Base-by-base conservation (phyloP, 1,140 invertebrate species). In the Brachionus asplanchnoidis region DNA sequence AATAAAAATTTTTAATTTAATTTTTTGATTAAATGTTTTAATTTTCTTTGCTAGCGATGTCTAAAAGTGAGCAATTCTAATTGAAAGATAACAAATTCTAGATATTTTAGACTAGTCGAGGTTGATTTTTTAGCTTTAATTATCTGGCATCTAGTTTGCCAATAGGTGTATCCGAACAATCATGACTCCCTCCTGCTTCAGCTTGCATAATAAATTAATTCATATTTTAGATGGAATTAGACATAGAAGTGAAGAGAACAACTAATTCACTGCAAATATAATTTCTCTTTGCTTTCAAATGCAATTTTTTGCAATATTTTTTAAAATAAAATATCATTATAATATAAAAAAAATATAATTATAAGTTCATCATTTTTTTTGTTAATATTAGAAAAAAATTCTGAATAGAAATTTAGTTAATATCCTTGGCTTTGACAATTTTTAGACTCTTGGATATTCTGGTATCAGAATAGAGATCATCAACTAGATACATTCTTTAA, bases 231-330 rank as follows among this genome's bases (percentile, higher is more conserved):
- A 77, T 36, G 42, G 26, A 50, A 77, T 50, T 28, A 60, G 53
- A 60, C 53, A 60, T 60, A 60, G 53, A 60, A 60, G 53, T 23
- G 53, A 60, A 60, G 23, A 50, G 20, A 77, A 75, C 32, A 42
- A 75, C 40, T 11, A 42, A 42, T 77, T 77, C 73, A 32, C 73
- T 77, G 73, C 73, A 77, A 77, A 77, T 77, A 77, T 77, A 77
- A 77, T 50, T 77, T 50, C 73, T 44, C 73, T 77, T 26, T 77
- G 68, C 73, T 77, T 26, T 77, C 32, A 73, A 73, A 20, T 42
- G 36, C 28, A 73, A 40, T 73, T 40, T 73, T 42, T 73, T 73
- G 68, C 68, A 73, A 77, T 50, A 36, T 77, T 77, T 46, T 50
- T 77, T 77, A 53, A 46, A 26, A 46, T 26, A 26, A 32, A 32